Evolutionary conservation across 1,140 invertebrate species (phyloP).

Genomic region (Tetramorium parvispinum): DNA sequence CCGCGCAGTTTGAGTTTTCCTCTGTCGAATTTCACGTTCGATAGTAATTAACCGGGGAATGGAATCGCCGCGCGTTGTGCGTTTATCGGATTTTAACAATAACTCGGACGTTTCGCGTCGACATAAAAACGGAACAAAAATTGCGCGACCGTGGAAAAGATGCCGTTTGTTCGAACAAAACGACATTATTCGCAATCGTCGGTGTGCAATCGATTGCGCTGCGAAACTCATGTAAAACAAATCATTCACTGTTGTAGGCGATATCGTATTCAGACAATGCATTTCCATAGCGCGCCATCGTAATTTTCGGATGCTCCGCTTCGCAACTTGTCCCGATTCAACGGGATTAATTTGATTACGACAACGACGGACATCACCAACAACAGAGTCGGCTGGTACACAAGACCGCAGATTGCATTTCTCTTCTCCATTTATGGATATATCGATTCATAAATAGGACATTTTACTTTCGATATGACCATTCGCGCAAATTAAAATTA

Average conservation of each 20-base stretch:
- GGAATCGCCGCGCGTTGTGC: constrained; percentile 44
- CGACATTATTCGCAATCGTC: constrained; percentile 41
- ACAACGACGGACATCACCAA: constrained; percentile 36
- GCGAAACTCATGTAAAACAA: constrained; percentile 47
- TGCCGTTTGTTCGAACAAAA: constrained; percentile 45
- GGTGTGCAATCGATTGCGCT: constrained; percentile 35
- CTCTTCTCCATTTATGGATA: constrained; percentile 53
- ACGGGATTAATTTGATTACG: constrained; percentile 50
- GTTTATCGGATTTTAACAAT: constrained; percentile 58
- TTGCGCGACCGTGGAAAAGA: constrained; percentile 34
- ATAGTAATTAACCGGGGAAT: constrained; percentile 46
- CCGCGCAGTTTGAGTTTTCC: constrained; percentile 22
- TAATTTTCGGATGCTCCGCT: constrained; percentile 49
- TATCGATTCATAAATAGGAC: constrained; percentile 34
- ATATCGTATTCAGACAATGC: constrained; percentile 40
- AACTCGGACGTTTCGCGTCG: constrained; percentile 38
- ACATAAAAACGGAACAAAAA: constrained; percentile 35
- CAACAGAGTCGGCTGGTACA: background rate
- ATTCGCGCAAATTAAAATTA: constrained; percentile 22
- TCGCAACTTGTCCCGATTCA: constrained; percentile 44
- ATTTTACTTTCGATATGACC: constrained; percentile 58
- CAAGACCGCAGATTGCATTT: constrained; percentile 9
- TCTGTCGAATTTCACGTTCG: constrained; percentile 48
- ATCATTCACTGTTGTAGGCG: constrained; percentile 40
- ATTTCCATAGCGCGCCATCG: constrained; percentile 33